These are phyloP conservation scores for Calypte anna DNA, from an alignment of 2,113 vertebrate species.

Conservation along the genomic window DNA sequence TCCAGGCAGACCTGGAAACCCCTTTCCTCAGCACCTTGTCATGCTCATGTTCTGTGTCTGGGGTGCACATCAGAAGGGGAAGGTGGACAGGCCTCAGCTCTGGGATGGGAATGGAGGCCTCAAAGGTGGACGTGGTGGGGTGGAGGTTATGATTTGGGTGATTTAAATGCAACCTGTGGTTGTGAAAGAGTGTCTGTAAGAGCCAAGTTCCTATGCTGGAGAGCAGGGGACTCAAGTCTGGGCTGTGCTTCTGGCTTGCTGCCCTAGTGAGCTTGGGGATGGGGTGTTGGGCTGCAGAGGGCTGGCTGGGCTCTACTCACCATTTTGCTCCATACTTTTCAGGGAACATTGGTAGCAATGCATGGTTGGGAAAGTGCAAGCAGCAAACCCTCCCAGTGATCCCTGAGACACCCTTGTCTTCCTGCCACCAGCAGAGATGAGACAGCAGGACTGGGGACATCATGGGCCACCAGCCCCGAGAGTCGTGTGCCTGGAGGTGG, in stretches of 20 bases:
- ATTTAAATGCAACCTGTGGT: not conserved
- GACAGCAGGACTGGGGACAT: not conserved
- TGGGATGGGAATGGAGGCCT: not conserved
- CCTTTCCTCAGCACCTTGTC: accelerated
- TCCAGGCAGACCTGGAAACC: not conserved
- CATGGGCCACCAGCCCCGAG: not conserved
- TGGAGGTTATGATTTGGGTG: not conserved
- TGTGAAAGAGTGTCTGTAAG: not conserved
- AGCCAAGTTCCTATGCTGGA: accelerated
- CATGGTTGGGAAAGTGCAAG: too few species aligned
- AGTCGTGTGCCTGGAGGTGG: not conserved
- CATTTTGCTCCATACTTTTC: not conserved
- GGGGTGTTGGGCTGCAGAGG: not conserved
- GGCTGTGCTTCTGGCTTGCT: not conserved
- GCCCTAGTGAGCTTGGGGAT: not conserved
- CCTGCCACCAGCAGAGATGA: not conserved
- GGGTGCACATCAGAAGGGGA: not conserved
- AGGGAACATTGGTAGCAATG: not conserved
- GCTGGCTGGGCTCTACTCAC: not conserved
- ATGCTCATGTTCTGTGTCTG: not conserved
- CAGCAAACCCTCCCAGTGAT: too few species aligned
- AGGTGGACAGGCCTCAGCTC: not conserved
- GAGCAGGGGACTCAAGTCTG: not conserved
- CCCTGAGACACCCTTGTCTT: not conserved
- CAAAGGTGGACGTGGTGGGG: accelerated